A percentile compares a stretch with the other conserved stretches of the same genome.
These are phyloP conservation scores for Odocoileus virginianus DNA, from an alignment of 2,113 vertebrate species.

Conservation along the genomic window DNA sequence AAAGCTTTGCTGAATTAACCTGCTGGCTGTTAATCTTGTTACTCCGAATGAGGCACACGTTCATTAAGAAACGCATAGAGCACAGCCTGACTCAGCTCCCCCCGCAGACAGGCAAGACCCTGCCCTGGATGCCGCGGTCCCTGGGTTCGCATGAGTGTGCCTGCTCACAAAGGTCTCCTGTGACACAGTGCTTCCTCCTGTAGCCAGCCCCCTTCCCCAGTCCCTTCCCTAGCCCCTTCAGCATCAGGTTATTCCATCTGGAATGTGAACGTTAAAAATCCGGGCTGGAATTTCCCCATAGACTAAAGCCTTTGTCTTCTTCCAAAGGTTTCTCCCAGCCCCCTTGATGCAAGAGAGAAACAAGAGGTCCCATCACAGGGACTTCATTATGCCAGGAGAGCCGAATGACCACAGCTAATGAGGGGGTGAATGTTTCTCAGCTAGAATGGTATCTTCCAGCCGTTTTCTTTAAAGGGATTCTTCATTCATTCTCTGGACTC, in stretches of 20 bases:
- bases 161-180: not conserved
- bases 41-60: not conserved
- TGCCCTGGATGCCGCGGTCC: accelerated
- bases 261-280: not conserved
- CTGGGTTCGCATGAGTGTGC: accelerated
- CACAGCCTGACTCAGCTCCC: accelerated
- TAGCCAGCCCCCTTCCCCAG: accelerated
- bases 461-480: not conserved
- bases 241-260: not conserved
- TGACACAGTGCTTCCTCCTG: accelerated
- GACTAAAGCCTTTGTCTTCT: not conserved
- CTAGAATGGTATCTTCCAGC: not conserved
- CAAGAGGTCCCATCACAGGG: accelerated
- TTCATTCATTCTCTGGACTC: not conserved
- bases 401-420: accelerated
- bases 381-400: accelerated
- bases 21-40: not conserved
- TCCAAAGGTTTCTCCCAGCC: not conserved
- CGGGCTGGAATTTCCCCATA: not conserved
- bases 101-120: not conserved
- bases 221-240: not conserved
- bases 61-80: accelerated
- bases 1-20: not conserved
- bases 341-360: not conserved
- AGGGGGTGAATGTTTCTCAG: accelerated